Base-by-base conservation (phyloP, 1,140 invertebrate genomes). In the Saccostrea cuccullata region DNA sequence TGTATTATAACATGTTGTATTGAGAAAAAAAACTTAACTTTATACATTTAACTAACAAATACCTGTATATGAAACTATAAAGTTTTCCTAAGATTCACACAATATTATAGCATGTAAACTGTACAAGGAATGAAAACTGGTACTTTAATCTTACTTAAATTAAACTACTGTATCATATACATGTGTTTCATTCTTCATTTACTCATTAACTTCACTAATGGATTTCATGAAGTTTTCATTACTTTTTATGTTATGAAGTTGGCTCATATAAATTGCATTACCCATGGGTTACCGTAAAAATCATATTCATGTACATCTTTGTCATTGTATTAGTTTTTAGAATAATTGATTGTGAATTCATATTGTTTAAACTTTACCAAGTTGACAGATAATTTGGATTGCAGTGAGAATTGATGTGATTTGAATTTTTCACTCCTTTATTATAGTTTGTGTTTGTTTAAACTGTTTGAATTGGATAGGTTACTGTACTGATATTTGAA, bases 371-470 rank as follows among this genome's bases (percentile, higher is more conserved):
- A 47, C 47, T 47, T 47, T 47, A 47, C 30, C 30, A 36, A 36
- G 30, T 36, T 36, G 30, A 36, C 9, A 47, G 47, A 47, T 47
- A 47, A 47, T 40, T 11, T 77, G 70, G 47, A 30, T 77, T 77
- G 70, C 70, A 77, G 70, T 77, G 70, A 13, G 15, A 77, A 64
- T 64, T 17, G 58, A n/a, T 64, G n/a, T 20, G 58, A n/a, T 64
- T 64, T 64, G 15, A 64, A 17, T 64, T 64, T 15, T 64, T 64
- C n/a, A 17, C 17, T 0, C n/a, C 58, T 64, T 15, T 64, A n/a
- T 64, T 64, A 47, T 8, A 47, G 47, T 47, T 47, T 47, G 47
- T 47, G 5, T 47, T 47, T 47, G 47, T 47, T 47, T 47, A 47
- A 47, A 47, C 9, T 47, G 47, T 47, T 47, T 47, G 47, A 47